Percentiles rank a stretch among this genome's conserved stretches.
phyloP scores from a whole-genome alignment of 2,113 vertebrate genomes.

The Erythrocercus mccallii region DNA sequence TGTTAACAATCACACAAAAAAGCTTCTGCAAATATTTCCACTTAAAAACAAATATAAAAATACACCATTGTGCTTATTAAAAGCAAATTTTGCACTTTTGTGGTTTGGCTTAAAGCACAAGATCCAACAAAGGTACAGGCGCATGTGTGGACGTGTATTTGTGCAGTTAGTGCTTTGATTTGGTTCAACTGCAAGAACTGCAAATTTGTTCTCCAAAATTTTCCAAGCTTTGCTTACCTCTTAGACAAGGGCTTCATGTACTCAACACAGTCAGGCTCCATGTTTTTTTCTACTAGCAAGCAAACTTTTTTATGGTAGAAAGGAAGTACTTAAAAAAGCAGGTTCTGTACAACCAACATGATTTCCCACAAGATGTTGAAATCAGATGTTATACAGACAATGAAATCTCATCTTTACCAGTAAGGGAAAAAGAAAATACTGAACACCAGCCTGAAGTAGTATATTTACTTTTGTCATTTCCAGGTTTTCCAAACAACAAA shows the following conservation, averaged over 20 bases:
- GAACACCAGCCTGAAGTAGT: not conserved
- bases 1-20: not conserved
- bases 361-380: not conserved
- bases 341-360: not conserved
- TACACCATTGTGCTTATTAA: not conserved
- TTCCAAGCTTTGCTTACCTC: not conserved
- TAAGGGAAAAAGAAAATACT: not conserved
- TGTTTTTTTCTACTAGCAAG: not conserved
- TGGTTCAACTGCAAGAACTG: not conserved
- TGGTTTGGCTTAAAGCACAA: not conserved
- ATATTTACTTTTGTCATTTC: not conserved
- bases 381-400: not conserved
- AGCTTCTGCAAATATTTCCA: not conserved
- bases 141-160: accelerated
- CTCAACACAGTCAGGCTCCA: not conserved
- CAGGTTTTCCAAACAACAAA: not conserved
- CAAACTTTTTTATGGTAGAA: not conserved
- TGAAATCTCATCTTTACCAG: not conserved
- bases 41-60: not conserved
- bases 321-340: not conserved
- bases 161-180: not conserved
- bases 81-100: not conserved
- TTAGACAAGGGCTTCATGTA: not conserved
- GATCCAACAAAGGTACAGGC: not conserved
- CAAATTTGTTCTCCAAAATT: not conserved